These are phyloP conservation scores for Apodemia zela DNA, from an alignment of 2,888 invertebrate species.

Conservation along the genomic window DNA sequence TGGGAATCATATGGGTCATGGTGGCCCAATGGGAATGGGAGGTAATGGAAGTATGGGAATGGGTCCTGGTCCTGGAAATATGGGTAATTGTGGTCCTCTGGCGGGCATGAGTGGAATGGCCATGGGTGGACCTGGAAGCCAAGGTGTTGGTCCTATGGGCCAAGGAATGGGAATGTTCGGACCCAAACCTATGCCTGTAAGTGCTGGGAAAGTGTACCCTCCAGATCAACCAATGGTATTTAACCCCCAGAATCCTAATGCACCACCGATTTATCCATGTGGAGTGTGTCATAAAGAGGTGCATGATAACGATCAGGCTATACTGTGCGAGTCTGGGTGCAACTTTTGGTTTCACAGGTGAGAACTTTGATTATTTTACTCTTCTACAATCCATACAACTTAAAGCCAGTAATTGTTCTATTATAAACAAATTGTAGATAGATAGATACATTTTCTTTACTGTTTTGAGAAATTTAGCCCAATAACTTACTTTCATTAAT, in stretches of 20 bases:
- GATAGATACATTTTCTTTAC: too few relatives aligned
- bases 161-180: slow-evolving; percentile 84
- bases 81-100: slow-evolving; percentile 73
- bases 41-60: slow-evolving; percentile 70
- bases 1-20: slow-evolving; percentile 75
- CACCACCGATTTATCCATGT: slow-evolving; percentile 98
- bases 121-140: slow-evolving; percentile 75
- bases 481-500: too few relatives aligned
- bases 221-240: slow-evolving; percentile 98
- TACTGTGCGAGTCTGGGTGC: slow-evolving; percentile 98
- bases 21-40: slow-evolving; percentile 76
- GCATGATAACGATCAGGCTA: slow-evolving; percentile 98
- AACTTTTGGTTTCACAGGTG: slow-evolving; percentile 99
- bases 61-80: slow-evolving; percentile 71
- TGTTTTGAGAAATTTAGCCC: too few relatives aligned
- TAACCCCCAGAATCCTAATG: slow-evolving; percentile 98
- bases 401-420: too few relatives aligned
- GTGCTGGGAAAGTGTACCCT: slow-evolving; percentile 95
- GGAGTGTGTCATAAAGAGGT: slow-evolving; percentile 99
- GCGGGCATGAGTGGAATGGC: slow-evolving; percentile 78
- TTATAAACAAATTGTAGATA: too few relatives aligned
- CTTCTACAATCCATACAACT: too few relatives aligned
- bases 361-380: slow-evolving; percentile 33
- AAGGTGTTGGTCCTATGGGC: slow-evolving; percentile 80
- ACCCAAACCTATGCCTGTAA: slow-evolving; percentile 94